Conservation (phyloP, 2,888 invertebrate species). For the Tipula lateralis region DNA sequence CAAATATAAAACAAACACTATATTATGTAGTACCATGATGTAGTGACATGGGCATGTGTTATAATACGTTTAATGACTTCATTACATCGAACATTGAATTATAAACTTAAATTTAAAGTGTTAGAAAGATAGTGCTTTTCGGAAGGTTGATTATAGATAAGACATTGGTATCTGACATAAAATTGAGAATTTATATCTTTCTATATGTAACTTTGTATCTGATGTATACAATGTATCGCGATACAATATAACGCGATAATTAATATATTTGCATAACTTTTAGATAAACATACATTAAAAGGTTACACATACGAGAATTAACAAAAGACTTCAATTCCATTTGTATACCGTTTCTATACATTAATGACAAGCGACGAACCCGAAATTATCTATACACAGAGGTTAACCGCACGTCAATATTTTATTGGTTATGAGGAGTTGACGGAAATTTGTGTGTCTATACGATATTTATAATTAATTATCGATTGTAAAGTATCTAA, state of each 20-base stretch:
- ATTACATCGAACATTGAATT: not conserved
- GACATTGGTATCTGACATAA: not conserved
- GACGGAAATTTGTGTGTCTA: not conserved
- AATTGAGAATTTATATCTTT: not conserved
- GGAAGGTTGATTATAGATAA: constrained; percentile 15
- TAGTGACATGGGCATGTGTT: not conserved
- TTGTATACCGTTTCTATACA: not conserved
- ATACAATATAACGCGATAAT: not conserved
- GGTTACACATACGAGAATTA: not conserved
- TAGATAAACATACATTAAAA: too few relatives aligned
- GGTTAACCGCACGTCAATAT: not conserved
- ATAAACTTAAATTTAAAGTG: not conserved
- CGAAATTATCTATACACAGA: not conserved
- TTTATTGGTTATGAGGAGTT: not conserved
- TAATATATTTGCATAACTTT: not conserved
- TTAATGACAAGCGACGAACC: not conserved
- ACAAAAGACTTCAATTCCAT: not conserved
- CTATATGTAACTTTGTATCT: not conserved
- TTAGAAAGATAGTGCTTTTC: not conserved
- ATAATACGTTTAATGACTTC: constrained; percentile 12
- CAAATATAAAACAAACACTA: not conserved
- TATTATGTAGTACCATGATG: not conserved
- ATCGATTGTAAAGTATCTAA: not conserved
- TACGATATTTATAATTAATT: not conserved
- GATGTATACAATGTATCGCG: not conserved